Conservation (phyloP, 2,113 vertebrate species). For the Potamarius usumacintae region DNA sequence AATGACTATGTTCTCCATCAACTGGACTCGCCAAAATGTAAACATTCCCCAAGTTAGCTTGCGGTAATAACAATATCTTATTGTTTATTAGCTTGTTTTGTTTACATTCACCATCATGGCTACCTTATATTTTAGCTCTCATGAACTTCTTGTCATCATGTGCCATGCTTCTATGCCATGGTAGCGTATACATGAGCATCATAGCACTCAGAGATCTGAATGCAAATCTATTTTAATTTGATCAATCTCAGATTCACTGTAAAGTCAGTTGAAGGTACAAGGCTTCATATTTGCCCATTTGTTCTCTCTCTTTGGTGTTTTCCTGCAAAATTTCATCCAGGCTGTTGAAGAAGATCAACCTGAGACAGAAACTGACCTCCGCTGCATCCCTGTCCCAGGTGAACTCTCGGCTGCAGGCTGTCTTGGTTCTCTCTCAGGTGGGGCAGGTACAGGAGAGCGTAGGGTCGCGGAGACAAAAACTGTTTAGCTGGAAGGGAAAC, state of each 20-base stretch:
- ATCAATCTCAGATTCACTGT: background rate
- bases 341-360: background rate
- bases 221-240: background rate
- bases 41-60: too few species aligned
- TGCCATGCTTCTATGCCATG: background rate
- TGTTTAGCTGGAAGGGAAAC: conserved; percentile 9
- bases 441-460: conserved; percentile 42
- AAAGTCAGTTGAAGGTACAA: too few species aligned
- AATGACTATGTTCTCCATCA: too few species aligned
- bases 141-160: background rate
- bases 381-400: conserved; percentile 37
- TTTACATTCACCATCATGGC: too few species aligned
- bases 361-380: conserved; percentile 40
- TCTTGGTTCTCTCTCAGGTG: conserved; percentile 35
- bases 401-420: conserved; percentile 42
- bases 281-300: too few species aligned
- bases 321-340: too few species aligned
- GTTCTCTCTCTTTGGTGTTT: too few species aligned
- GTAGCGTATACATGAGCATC: background rate
- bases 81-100: too few species aligned
- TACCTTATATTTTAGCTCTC: background rate
- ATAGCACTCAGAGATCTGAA: background rate
- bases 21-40: too few species aligned
- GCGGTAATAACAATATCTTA: too few species aligned
- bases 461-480: conserved; percentile 12